Evolutionary conservation across 2,113 vertebrate species (phyloP), one percentile per base, ranked within the genome.

Genomic region (Onychorhynchus coronatus): DNA sequence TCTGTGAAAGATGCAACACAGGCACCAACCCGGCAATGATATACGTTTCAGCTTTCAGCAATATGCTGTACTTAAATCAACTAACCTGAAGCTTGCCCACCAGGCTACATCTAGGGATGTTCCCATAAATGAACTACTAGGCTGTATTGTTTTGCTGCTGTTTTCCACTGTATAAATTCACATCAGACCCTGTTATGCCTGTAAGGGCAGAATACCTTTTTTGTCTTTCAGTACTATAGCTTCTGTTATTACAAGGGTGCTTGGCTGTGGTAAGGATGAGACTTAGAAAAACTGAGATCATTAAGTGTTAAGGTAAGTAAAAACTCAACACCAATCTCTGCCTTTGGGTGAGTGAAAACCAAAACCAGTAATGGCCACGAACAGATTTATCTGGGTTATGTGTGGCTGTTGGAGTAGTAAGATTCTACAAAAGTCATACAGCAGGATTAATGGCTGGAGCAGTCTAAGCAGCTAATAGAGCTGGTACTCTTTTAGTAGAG

Each of bases 201-300:
- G 7, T 86, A 90, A 94, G 72, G 82, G 39, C 55, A 80, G 55
- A 86, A 84, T 74, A 58, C 75, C 30, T 31, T 71, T 83, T 63
- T 91, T 3, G 6, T 66, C n/a, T 93, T 41, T 25, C 55, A 56
- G 39, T 95, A 23, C 44, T 81, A 6, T 37, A 74, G 47, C 42
- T 93, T 93, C 75, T n/a, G 52, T 86, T 93, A 81, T 77, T 95
- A 58, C 20, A 59, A 67, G 7, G 17, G 12, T 77, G 59, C 59
- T 88, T 4, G 3, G 21, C n/a, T 77, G n/a, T 50, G 52, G 37
- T 61, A 70, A 30, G 52, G 44, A 68, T 84, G 61, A 91, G 65
- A 74, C 72, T 88, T 67, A 86, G 4, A 85, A 37, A 92, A 91
- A 86, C 90, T 55, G 93, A 58, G 46, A 80, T 95, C 66, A 93